A percentile compares a stretch with the other conserved stretches of the same genome.
Conservation (phyloP, 2,888 invertebrate species). For the Cryptus armator region DNA sequence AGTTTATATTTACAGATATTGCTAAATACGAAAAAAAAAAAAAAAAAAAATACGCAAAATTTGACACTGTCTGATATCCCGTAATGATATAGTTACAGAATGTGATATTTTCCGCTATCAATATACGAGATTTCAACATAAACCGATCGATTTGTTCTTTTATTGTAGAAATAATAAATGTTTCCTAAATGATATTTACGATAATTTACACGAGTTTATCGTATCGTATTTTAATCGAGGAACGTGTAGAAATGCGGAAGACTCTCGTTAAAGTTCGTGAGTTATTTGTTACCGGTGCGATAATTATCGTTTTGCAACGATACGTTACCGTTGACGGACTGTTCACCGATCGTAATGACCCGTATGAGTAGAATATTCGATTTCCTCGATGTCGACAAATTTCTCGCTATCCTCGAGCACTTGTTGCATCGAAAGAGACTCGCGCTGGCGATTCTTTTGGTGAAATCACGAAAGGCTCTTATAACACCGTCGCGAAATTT, state of each 20-base stretch:
- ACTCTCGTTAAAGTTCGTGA: neutral
- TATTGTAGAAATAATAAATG: slow-evolving; percentile 14
- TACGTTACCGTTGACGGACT: slow-evolving; percentile 62
- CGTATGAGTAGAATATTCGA: slow-evolving; percentile 73
- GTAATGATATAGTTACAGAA: slow-evolving; percentile 67
- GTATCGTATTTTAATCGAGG: neutral
- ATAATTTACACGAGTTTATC: neutral
- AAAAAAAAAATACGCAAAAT: slow-evolving; percentile 22
- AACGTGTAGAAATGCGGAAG: neutral
- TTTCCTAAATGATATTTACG: neutral
- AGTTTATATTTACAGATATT: slow-evolving; percentile 40
- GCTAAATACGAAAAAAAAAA: slow-evolving; percentile 45
- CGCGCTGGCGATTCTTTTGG: slow-evolving; percentile 62
- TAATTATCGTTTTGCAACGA: slow-evolving; percentile 58
- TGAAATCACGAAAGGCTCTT: slow-evolving; percentile 70
- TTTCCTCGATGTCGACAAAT: slow-evolving; percentile 66
- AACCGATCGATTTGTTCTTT: slow-evolving; percentile 20
- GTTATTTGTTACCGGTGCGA: slow-evolving; percentile 62
- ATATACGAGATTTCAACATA: slow-evolving; percentile 71
- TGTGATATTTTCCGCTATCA: slow-evolving; percentile 76
- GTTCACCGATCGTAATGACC: slow-evolving; percentile 73
- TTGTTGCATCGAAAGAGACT: slow-evolving; percentile 67
- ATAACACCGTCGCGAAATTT: slow-evolving; percentile 79
- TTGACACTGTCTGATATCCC: slow-evolving; percentile 63
- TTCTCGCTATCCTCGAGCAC: slow-evolving; percentile 71